Evolutionary conservation across 2,888 invertebrate genomes (phyloP).

Genomic region (Galerucella calmariensis): DNA sequence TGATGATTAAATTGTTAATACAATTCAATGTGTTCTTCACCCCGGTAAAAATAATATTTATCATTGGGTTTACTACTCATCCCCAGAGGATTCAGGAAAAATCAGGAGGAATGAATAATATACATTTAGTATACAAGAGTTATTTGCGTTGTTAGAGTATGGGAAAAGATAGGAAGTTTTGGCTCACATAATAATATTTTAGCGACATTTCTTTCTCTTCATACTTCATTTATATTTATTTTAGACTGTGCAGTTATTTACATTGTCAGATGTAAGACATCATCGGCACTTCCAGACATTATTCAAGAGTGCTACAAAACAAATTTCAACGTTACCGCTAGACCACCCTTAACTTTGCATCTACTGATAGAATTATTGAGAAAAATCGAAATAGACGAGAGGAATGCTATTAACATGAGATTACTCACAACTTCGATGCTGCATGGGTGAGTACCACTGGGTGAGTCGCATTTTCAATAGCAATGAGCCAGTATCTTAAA

Average conservation of each 20-base stretch:
- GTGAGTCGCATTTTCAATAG: constrained; percentile 58
- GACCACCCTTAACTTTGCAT: constrained; percentile 70
- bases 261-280: constrained; percentile 57
- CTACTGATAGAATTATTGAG: constrained; percentile 72
- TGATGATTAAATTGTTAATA: too few species aligned
- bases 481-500: neutral
- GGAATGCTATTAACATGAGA: constrained; percentile 68
- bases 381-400: constrained; percentile 69
- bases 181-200: too few species aligned
- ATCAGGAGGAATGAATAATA: too few species aligned
- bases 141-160: too few species aligned
- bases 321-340: constrained; percentile 63
- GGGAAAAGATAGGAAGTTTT: too few species aligned
- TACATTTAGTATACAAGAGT: too few species aligned
- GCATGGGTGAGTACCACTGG: constrained; percentile 67
- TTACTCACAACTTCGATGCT: constrained; percentile 69
- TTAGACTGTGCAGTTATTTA: constrained; percentile 36
- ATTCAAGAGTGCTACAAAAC: constrained; percentile 71
- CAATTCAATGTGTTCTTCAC: too few species aligned
- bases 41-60: too few species aligned
- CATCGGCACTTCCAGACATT: constrained; percentile 67
- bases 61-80: too few species aligned
- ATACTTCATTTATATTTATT: constrained; percentile 6
- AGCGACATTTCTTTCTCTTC: neutral
- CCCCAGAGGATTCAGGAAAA: too few species aligned